phyloP scores from a whole-genome alignment of 2,113 vertebrate species.

The Gasterosteus aculeatus region DNA sequence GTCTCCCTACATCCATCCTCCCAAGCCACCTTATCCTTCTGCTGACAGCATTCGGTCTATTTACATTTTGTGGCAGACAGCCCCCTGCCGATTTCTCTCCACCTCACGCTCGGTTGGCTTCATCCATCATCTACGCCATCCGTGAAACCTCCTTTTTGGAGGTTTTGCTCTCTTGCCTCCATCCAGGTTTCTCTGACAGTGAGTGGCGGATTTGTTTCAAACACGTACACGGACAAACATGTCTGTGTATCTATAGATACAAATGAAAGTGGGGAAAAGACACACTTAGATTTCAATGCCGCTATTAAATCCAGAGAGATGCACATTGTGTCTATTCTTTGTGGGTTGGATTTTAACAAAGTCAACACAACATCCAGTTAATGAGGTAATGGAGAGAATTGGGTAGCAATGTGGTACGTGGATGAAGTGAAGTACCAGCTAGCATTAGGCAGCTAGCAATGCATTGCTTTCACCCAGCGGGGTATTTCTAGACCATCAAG shows the following conservation, averaged over 20 bases:
- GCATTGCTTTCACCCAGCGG: not conserved
- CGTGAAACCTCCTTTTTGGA: not conserved
- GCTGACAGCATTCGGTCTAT: slow-evolving; percentile 20
- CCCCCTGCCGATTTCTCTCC: slow-evolving; percentile 5
- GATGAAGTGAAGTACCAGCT: slow-evolving; percentile 1
- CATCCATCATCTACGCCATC: not conserved
- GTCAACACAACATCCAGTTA: slow-evolving; percentile 29
- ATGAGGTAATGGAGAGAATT: slow-evolving; percentile 36
- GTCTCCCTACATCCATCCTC: slow-evolving; percentile 37
- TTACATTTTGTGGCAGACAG: slow-evolving; percentile 36
- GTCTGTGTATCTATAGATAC: not conserved
- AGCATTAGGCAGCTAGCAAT: not conserved
- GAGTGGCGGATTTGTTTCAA: slow-evolving; percentile 3
- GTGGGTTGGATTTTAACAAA: slow-evolving; percentile 43
- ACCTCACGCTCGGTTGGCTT: slow-evolving; percentile 11
- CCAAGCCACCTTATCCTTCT: slow-evolving; percentile 1
- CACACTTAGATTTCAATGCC: slow-evolving; percentile 46
- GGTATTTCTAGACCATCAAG: slow-evolving; percentile 7
- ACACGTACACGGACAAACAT: not conserved
- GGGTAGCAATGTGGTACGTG: slow-evolving; percentile 8
- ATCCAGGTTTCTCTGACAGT: not conserved
- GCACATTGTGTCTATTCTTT: slow-evolving; percentile 17
- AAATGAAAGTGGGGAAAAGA: not conserved
- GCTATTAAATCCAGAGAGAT: slow-evolving; percentile 30
- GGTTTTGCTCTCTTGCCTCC: not conserved